Base-by-base conservation (phyloP, 2,113 vertebrate species). In the Empidonax alnorum region DNA sequence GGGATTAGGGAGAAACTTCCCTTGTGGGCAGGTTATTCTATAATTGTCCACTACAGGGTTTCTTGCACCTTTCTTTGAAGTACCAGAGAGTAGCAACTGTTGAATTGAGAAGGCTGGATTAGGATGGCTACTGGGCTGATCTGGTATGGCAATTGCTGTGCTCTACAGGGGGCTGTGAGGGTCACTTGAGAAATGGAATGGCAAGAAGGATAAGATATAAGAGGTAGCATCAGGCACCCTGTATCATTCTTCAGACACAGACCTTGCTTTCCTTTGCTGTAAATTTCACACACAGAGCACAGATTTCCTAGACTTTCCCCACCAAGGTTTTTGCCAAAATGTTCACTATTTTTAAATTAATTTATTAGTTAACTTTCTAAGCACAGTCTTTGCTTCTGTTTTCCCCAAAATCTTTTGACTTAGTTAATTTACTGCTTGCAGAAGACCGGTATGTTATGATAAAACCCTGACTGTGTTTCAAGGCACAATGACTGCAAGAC, bases 51-150 rank as follows among this genome's bases (percentile, higher is more conserved):
- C 86, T 90, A 20, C 1, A 14, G 81, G 72, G 52, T 94, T 94
- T 96, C 76, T 96, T 35, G 3, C 66, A 95, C 84, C 84, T 97
- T 94, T 85, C 84, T 91, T 90, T 90, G 82, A 95, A 95, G 86
- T 62, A 50, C 19, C 52, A 53, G 44, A 78, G 63, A 67, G 79
- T 24, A 47, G 53, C 81, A 96, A 90, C 68, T 88, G 84, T 52
- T 67, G 69, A 61, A 91, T 52, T 52, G 87, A 84, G 90, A 75
- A 91, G 75, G 14, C 56, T 46, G 90, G 61, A 88, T 96, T 76
- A 84, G 84, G 67, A 46, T 33, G 65, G 37, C 77, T 44, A 27
- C 82, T 62, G 76, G 49, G 55, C 78, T 94, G 89, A 24, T 47
- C 30, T 30, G 33, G 21, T 61, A 24, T 0, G 8, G 52, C 81